These are phyloP conservation scores for Crossaster papposus DNA, from an alignment of 53 echinoderm and acorn worm species.

Conservation along the genomic window DNA sequence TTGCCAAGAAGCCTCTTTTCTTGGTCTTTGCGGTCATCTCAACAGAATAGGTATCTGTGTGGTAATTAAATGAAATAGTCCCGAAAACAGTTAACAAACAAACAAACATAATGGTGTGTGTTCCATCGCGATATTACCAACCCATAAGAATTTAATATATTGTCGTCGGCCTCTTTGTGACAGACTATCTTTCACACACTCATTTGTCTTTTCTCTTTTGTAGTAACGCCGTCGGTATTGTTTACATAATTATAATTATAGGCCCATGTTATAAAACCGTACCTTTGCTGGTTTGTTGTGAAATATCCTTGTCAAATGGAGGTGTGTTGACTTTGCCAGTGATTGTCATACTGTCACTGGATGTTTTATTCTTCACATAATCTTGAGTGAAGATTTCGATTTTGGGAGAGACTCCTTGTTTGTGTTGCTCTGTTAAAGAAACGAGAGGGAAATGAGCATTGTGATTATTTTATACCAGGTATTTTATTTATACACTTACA, in stretches of 20 bases:
- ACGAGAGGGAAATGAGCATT: too few relatives aligned
- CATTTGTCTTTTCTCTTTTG: too few relatives aligned
- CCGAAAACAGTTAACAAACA: background rate
- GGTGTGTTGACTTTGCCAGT: background rate
- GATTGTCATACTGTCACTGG: background rate
- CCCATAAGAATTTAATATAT: background rate
- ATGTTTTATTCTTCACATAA: background rate
- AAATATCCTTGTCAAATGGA: background rate
- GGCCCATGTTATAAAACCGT: too few relatives aligned
- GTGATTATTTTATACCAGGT: too few relatives aligned
- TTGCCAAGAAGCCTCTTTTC: conserved; percentile 22
- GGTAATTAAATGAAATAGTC: background rate
- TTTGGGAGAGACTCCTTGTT: background rate
- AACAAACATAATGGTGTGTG: background rate
- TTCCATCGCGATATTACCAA: background rate
- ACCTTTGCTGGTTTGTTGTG: too few relatives aligned
- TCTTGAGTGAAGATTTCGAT: background rate
- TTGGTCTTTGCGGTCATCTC: background rate
- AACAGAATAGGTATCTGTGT: background rate
- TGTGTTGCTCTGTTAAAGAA: background rate
- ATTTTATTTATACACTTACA: too few relatives aligned
- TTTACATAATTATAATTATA: too few relatives aligned
- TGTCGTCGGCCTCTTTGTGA: too few relatives aligned
- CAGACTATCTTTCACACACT: too few relatives aligned
- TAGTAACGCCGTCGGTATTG: too few relatives aligned